Evolutionary conservation across 1,140 invertebrate species (phyloP), one percentile per base, ranked within the genome.

Genomic region (Homalodisca vitripennis): DNA sequence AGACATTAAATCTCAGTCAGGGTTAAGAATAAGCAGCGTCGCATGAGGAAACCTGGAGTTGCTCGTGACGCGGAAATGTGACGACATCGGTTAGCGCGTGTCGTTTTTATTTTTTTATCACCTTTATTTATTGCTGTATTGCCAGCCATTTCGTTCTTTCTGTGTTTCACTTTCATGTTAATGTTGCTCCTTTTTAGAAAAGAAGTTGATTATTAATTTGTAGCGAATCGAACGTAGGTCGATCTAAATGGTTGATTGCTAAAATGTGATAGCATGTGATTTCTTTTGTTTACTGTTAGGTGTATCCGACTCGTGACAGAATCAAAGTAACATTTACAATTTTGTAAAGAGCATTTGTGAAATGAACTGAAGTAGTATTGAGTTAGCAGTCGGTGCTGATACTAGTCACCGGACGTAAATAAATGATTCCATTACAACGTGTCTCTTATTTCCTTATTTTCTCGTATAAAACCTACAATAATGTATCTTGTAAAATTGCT

Each of bases 181-280:
- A 10, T 41, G 6, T 17, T 41, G 34, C 17, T 41, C 34, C 34
- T 41, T 41, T 6, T 41, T 41, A 41, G 34, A 41, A 41, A 41
- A 17, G 34, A 41, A 41, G 17, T 17, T 6, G 17, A 41, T 17
- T 41, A 17, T 41, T 41, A 17, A 41, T 41, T 41, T 41, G 34
- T 41, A 41, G 34, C 17, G 6, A n/a, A 17, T 41, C 6, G 17
- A 41, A 17, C 34, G 17, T 41, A 17, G 34, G 6, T 41, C 34
- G 34, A 6, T 41, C 34, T 6, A 41, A 17, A 10, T 17, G n/a
- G n/a, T n/a, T n/a, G n/a, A n/a, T n/a, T n/a, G n/a, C n/a, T n/a
- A n/a, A 17, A 41, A 60, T 60, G 55, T 60, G 55, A 60, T 60
- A 60, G 55, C 3, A 12, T 60, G 55, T 60, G 55, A 60, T 60